Conservation (phyloP, 2,113 vertebrate species). For the Tringa solitaria region DNA sequence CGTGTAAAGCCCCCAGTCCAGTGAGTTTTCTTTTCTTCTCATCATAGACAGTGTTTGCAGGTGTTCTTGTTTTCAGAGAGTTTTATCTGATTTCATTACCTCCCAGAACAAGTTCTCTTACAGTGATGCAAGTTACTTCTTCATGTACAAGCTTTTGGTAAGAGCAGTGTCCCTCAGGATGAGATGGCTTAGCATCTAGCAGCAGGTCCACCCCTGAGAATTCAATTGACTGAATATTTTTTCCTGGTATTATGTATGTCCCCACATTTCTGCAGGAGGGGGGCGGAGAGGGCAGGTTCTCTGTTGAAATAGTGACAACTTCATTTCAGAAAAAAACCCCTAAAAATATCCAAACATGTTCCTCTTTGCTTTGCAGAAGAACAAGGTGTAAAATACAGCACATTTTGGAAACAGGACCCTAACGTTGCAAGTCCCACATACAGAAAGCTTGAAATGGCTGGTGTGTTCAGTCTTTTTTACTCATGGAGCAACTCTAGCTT, state of each 20-base stretch:
- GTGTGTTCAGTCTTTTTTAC: background rate
- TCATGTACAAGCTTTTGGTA: background rate
- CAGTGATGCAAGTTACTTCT: background rate
- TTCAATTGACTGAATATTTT: background rate
- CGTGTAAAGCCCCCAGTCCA: background rate
- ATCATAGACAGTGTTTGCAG: background rate
- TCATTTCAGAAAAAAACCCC: background rate
- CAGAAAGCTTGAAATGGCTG: background rate
- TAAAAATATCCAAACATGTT: background rate
- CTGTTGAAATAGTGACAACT: background rate
- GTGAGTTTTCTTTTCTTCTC: background rate
- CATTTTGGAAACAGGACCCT: background rate
- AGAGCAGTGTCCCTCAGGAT: background rate
- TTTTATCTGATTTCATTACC: background rate
- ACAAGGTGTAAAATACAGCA: background rate
- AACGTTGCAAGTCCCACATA: background rate
- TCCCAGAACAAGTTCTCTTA: background rate
- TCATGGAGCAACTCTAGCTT: background rate
- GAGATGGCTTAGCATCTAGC: background rate
- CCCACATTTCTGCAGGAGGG: background rate
- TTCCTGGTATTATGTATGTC: background rate
- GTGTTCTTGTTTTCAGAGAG: background rate
- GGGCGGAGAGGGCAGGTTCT: background rate
- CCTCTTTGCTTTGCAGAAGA: background rate
- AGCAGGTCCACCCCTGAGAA: background rate